Percentiles rank a stretch among this genome's conserved stretches.
Conservation (phyloP, 2,888 invertebrate species). For the Achlya flavicornis region DNA sequence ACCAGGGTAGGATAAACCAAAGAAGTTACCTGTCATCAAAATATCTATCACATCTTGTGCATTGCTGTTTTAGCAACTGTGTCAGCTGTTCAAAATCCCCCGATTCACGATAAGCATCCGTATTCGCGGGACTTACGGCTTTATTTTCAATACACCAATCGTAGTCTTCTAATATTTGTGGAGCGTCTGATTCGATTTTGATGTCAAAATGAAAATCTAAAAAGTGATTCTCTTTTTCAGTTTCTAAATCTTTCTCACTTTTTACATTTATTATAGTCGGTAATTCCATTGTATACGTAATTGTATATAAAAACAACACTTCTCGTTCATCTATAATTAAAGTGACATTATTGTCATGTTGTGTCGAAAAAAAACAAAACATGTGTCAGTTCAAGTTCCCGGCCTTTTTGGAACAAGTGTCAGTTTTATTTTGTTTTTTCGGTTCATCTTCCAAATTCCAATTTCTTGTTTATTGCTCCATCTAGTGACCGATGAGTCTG, state of each 20-base stretch:
- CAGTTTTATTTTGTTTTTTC: too few species aligned
- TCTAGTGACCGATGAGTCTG: too few species aligned
- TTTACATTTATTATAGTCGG: not conserved
- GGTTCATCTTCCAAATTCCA: too few species aligned
- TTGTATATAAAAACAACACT: not conserved
- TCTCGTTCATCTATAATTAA: not conserved
- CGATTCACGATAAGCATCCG: not conserved
- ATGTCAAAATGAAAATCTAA: not conserved
- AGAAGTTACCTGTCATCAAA: conserved; percentile 4
- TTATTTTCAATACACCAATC: not conserved
- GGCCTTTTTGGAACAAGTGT: too few species aligned
- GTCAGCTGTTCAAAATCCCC: not conserved
- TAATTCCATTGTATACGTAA: not conserved
- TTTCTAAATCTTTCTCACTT: not conserved
- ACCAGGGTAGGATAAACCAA: not conserved
- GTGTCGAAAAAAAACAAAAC: too few species aligned
- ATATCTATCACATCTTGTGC: conserved; percentile 3
- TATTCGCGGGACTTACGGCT: not conserved
- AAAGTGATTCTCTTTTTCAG: not conserved
- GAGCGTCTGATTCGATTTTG: not conserved
- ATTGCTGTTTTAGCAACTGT: not conserved
- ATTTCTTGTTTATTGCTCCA: too few species aligned
- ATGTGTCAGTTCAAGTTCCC: too few species aligned
- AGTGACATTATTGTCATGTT: not conserved
- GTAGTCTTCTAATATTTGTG: not conserved